Base-by-base conservation (phyloP, 2,888 invertebrate genomes). In the Nomada goodeniana region DNA sequence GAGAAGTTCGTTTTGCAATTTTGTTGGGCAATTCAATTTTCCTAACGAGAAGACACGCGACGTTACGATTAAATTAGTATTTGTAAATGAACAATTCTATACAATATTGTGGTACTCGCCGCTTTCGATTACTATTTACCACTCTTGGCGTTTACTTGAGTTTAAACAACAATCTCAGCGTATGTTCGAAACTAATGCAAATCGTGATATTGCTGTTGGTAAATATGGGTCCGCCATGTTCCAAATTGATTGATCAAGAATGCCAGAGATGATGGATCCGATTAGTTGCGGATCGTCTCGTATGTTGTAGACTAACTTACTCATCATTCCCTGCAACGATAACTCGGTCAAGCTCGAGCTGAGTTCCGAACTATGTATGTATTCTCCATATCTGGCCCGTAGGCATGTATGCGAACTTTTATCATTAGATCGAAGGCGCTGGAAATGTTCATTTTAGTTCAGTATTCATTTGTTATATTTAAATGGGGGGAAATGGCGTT, bases 201-300 rank as follows among this genome's bases (percentile, higher is more conserved):
- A 47, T 15, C 42, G 26, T 23, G 42, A 59, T 64, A 70, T 9
- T 29, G 23, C 11, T 11, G 47, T 9, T 50, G 47, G 69, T 29
- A 55, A 69, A 73, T 26, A 55, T 59, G 68, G 73, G 52, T 64
- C 73, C 59, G 73, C 52, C 53, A n/a, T 26, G 23, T 50, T 72
- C 57, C 68, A 83, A 85, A 85, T 85, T 84, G 78, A 77, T 68
- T 72, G 82, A 82, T 85, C 80, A 77, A 63, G 67, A 64, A 68
- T 67, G 67, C 57, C 80, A 81, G 80, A 2, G 82, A 80, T 86
- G 86, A 86, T 86, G 81, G 86, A 89, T 87, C 85, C 86, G 86
- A 87, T 89, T 87, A 89, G 84, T 85, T 80, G 83, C 86, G 84
- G 86, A 80, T 88, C 88, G 83, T 78, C 73, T 84, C 84, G 70